A percentile compares a stretch with the other conserved stretches of the same genome.
phyloP scores from a whole-genome alignment of 2,113 vertebrate genomes.

The Catharus fuscescens region DNA sequence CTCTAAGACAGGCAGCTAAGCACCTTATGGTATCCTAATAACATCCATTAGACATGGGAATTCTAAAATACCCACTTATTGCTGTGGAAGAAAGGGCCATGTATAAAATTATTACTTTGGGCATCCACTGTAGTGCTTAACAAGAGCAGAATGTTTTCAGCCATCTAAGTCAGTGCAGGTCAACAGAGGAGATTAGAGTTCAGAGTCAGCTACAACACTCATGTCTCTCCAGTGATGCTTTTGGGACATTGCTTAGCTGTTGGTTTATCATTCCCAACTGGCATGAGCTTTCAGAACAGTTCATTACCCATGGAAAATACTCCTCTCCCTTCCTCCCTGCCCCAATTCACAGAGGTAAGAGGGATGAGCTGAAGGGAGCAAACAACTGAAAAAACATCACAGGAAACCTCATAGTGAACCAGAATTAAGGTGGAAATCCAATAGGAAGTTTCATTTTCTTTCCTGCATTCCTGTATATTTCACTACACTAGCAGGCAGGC shows the following conservation, averaged over 20 bases:
- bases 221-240: background rate
- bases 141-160: background rate
- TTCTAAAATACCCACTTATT: background rate
- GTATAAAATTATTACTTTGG: background rate
- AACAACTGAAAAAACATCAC: background rate
- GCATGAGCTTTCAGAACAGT: background rate
- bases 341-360: background rate
- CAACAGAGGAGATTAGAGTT: background rate
- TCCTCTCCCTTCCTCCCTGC: background rate
- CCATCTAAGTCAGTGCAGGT: background rate
- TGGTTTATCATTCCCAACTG: background rate
- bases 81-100: background rate
- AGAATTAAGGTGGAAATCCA: background rate
- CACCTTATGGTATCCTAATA: background rate
- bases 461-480: background rate
- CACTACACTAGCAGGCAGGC: background rate
- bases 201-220: background rate
- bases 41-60: constrained; percentile 11
- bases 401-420: background rate
- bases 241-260: rapidly evolving
- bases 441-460: background rate
- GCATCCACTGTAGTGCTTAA: background rate
- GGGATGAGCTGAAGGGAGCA: rapidly evolving
- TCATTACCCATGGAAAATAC: background rate
- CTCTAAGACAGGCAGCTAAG: background rate